Percentiles rank a stretch among this genome's conserved stretches.
Conservation (phyloP, 2,113 vertebrate species). For the Piaya cayana region DNA sequence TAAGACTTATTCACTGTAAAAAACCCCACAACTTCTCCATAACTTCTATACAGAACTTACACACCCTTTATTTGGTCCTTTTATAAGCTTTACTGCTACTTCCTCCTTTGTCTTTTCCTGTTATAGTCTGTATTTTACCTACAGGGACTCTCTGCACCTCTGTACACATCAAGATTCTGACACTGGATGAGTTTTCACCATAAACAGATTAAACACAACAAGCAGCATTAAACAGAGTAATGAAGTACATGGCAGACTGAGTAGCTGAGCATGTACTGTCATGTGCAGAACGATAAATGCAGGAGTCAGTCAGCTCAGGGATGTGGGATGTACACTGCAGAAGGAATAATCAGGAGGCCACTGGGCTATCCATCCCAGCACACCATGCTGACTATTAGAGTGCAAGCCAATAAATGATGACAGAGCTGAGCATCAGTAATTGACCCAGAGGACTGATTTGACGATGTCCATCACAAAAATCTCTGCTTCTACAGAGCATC, state of each 20-base stretch:
- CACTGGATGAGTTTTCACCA: background rate
- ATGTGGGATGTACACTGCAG: fast-evolving
- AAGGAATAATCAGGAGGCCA: background rate
- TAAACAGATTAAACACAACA: background rate
- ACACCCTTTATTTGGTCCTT: background rate
- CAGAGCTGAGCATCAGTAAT: background rate
- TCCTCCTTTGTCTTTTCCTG: background rate
- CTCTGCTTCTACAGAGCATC: background rate
- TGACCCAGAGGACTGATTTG: background rate
- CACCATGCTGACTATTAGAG: background rate
- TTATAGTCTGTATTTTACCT: background rate
- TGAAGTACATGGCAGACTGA: background rate
- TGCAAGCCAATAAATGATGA: background rate
- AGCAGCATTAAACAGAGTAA: background rate
- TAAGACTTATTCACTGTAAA: background rate
- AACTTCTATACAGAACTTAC: background rate
- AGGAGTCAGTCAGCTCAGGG: background rate
- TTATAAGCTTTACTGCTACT: background rate
- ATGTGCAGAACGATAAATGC: background rate
- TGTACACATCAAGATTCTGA: background rate
- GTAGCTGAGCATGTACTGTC: background rate
- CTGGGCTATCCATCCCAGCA: background rate
- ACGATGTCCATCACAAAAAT: background rate
- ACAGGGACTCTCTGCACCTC: background rate
- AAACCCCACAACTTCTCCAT: background rate